phyloP scores from a whole-genome alignment of 1,140 invertebrate genomes.

The Pissodes strobi region DNA sequence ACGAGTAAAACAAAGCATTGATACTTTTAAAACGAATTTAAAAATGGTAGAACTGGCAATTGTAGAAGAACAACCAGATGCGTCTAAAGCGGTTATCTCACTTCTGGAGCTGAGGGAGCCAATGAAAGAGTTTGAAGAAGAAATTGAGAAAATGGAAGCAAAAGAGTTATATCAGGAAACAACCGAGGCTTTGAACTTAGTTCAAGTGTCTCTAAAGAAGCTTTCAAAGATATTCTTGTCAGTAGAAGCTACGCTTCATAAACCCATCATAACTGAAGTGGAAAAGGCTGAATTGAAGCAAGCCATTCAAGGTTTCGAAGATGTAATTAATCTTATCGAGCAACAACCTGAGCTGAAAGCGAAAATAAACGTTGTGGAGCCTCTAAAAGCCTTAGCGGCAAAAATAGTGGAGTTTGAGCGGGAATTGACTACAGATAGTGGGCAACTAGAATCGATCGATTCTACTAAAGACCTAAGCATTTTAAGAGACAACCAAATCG shows the following conservation, averaged over 20 bases:
- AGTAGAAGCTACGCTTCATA: conserved; percentile 23
- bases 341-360: background rate
- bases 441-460: background rate
- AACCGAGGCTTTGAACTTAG: conserved; percentile 10
- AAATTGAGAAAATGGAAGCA: conserved; percentile 14
- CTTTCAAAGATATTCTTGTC: conserved; percentile 22
- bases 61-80: conserved; percentile 23
- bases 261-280: conserved; percentile 24
- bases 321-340: conserved; percentile 30
- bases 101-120: conserved; percentile 33
- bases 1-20: conserved; percentile 5
- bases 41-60: conserved; percentile 25
- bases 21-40: conserved; percentile 15
- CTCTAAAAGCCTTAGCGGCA: conserved; percentile 25
- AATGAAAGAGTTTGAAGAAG: conserved; percentile 33
- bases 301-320: conserved; percentile 32
- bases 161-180: background rate
- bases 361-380: conserved; percentile 19
- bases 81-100: conserved; percentile 30
- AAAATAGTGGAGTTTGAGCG: conserved; percentile 33
- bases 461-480: conserved; percentile 6
- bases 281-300: conserved; percentile 21
- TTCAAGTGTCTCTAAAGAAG: conserved; percentile 32
- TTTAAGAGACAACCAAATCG: conserved; percentile 27
- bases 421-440: background rate